These are phyloP conservation scores for Harpegnathos saltator DNA, from an alignment of 1,140 invertebrate genomes.

Conservation along the genomic window DNA sequence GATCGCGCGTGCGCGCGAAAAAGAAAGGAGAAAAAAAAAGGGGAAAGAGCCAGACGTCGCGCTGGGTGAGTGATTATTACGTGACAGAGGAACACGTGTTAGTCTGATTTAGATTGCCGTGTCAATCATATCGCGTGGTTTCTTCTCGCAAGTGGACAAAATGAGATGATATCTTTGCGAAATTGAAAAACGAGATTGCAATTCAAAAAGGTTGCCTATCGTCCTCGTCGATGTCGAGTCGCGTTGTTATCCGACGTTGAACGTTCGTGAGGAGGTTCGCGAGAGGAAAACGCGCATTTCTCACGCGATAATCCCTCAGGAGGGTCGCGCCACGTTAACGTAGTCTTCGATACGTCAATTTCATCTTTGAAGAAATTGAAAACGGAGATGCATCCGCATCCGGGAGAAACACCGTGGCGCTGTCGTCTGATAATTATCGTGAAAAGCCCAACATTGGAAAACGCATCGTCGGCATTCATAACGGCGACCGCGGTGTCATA, in stretches of 20 bases:
- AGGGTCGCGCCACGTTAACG: no score
- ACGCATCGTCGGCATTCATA: conserved; percentile 28
- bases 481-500: conserved; percentile 2
- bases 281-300: no score
- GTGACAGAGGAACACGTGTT: conserved; percentile 35
- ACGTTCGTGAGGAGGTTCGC: no score
- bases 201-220: conserved; percentile 5
- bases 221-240: not conserved
- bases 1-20: no score
- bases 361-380: no score
- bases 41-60: no score
- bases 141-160: conserved; percentile 3
- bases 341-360: no score
- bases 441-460: conserved; percentile 27
- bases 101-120: conserved; percentile 38
- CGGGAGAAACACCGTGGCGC: conserved; percentile 61
- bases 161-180: not conserved
- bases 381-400: conserved; percentile 56
- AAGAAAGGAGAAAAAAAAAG: not conserved
- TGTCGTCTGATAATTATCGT: conserved; percentile 39
- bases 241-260: no score
- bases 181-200: not conserved
- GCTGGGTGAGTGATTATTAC: conserved; percentile 14
- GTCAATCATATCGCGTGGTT: conserved; percentile 33
- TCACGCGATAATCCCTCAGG: no score